Percentiles rank a stretch among this genome's conserved stretches.
Conservation (phyloP, 1,140 invertebrate species). For the Gonioctena quinquepunctata region DNA sequence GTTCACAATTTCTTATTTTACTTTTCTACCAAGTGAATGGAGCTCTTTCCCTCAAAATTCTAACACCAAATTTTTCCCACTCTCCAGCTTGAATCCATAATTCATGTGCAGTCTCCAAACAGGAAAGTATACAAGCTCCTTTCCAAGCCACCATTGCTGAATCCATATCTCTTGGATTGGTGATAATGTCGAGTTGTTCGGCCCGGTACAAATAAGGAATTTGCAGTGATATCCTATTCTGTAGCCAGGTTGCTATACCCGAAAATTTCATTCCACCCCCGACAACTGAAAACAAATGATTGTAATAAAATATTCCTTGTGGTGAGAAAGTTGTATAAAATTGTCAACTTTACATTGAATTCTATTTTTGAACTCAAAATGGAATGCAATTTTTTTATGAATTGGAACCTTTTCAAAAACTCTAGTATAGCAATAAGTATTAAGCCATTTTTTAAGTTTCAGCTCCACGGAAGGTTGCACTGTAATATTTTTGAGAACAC, state of each 20-base stretch:
- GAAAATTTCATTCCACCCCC: constrained; percentile 89
- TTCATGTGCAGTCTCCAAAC: constrained; percentile 90
- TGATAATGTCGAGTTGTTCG: constrained; percentile 83
- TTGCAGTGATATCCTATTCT: constrained; percentile 82
- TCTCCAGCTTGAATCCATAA: constrained; percentile 87
- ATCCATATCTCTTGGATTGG: constrained; percentile 86
- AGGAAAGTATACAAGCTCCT: constrained; percentile 90
- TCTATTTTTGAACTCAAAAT: too few species aligned
- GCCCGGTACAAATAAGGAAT: constrained; percentile 78
- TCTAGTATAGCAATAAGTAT: too few species aligned
- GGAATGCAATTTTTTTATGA: too few species aligned
- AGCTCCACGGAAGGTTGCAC: too few species aligned
- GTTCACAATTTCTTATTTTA: neutral
- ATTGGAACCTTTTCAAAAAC: too few species aligned
- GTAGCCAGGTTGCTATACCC: constrained; percentile 85
- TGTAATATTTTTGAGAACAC: too few species aligned
- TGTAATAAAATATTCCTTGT: too few species aligned
- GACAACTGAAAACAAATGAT: constrained; percentile 67
- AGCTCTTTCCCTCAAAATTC: constrained; percentile 83
- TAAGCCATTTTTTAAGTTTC: too few species aligned
- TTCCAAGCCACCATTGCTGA: constrained; percentile 90
- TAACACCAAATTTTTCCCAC: constrained; percentile 84
- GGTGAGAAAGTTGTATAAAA: too few species aligned
- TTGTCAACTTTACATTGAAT: too few species aligned
- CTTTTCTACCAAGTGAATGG: constrained; percentile 73